Evolutionary conservation across 2,113 vertebrate species (phyloP), one percentile per base, ranked within the genome.

Genomic region (Ameiurus melas): DNA sequence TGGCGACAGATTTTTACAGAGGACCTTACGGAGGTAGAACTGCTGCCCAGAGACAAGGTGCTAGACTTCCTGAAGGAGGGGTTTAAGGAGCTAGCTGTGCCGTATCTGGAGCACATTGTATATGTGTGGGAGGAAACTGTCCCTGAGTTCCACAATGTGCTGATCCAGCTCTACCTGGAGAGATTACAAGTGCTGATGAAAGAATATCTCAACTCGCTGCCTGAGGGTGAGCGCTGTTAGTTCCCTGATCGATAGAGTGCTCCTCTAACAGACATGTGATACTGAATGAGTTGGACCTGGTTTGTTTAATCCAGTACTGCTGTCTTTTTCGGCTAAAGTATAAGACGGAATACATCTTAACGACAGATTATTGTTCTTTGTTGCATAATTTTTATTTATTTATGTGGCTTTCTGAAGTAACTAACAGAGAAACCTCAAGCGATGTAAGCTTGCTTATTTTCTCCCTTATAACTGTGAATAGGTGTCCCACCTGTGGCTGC

Each of bases 171-270:
- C 47, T 99, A 99, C 93, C 97, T 98, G 91, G 98, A 99, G 87
- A 97, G 97, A 89, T 98, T 99, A 77, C 98, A 99, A 91, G 94
- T 92, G 60, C 96, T 99, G 91, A 99, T 99, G 98, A 99, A 99
- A 87, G 95, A 97, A 57, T 99, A 99, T 90, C 97, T 99, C 79
- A 95, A 85, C 90, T 95, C 96, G 13, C 96, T 97, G 87, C 97
- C 98, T 27, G 93, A 96, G 95, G 98, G 98, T 99, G 93, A 25
- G 68, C 12, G 47, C 33, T 43, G 47, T 43, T 43, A 20, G 53
- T 53, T 85, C 3, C 30, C 68, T 71, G 20, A 70, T 25, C 36
- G n/a, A 70, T 20, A 10, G 16, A 9, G 17, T 25, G 13, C 57
- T 83, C 12, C 68, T 73, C 39, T 55, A 36, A 39, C 53, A 73